phyloP scores from a whole-genome alignment of 2,888 invertebrate species.

The Aporophyla nigra region DNA sequence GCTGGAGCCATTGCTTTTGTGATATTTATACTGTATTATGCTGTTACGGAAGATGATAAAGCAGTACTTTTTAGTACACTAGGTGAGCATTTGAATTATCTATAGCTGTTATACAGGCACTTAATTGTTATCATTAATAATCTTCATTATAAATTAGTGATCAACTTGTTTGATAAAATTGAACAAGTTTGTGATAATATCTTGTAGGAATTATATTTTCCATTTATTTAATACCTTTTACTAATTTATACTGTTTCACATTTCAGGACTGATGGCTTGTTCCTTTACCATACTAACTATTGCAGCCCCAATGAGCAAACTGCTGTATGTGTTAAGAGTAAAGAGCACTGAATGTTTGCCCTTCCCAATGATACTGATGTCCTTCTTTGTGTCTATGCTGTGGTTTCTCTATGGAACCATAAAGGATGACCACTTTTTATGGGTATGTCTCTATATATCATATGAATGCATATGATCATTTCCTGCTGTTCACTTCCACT shows the following conservation, averaged over 20 bases:
- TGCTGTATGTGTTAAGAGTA: slow-evolving; percentile 95
- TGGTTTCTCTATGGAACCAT: slow-evolving; percentile 97
- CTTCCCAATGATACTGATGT: slow-evolving; percentile 96
- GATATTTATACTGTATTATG: slow-evolving; percentile 90
- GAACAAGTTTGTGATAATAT: background rate
- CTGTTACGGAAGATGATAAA: slow-evolving; percentile 89
- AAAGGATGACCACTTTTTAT: slow-evolving; percentile 94
- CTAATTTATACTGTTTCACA: slow-evolving; percentile 4
- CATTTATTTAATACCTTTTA: background rate
- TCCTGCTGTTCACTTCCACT: background rate
- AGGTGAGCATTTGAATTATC: slow-evolving; percentile 88
- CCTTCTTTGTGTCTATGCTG: slow-evolving; percentile 95
- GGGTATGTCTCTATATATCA: slow-evolving; percentile 91
- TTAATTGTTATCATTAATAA: slow-evolving; percentile 20
- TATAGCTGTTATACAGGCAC: slow-evolving; percentile 14
- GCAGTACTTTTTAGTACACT: slow-evolving; percentile 90
- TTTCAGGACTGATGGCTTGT: slow-evolving; percentile 92
- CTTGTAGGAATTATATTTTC: background rate
- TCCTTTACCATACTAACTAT: slow-evolving; percentile 94
- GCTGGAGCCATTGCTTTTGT: slow-evolving; percentile 89
- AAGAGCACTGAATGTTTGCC: slow-evolving; percentile 96
- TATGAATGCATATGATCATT: no score
- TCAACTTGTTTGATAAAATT: slow-evolving; percentile 7
- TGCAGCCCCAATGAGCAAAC: slow-evolving; percentile 95
- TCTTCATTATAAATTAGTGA: slow-evolving; percentile 2